Conservation (phyloP, 2,888 invertebrate species). For the Pachliopta kotzebuea region DNA sequence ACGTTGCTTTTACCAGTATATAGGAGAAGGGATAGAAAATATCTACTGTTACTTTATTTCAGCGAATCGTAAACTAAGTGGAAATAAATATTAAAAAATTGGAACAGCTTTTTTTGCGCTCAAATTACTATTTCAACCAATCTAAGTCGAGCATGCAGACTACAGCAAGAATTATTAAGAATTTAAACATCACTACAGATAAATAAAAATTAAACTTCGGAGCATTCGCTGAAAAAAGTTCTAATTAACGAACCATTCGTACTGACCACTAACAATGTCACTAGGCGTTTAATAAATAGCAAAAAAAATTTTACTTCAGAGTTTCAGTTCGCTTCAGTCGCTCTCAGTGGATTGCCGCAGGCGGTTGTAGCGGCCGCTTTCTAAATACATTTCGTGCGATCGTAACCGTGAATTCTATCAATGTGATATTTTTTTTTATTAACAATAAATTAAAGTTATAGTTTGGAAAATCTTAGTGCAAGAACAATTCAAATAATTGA, state of each 20-base stretch:
- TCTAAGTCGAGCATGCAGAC: too few species aligned
- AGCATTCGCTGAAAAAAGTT: not conserved
- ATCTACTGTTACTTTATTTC: too few species aligned
- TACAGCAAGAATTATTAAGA: too few species aligned
- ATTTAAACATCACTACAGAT: not conserved
- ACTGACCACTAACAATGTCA: conserved; percentile 17
- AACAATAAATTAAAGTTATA: not conserved
- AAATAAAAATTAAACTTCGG: not conserved
- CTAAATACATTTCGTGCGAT: conserved; percentile 3
- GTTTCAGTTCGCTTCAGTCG: conserved; percentile 20
- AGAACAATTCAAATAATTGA: not conserved
- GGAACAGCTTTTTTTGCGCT: too few species aligned
- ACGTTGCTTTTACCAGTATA: too few species aligned
- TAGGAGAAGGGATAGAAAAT: too few species aligned
- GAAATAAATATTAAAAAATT: too few species aligned
- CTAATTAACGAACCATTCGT: conserved; percentile 15
- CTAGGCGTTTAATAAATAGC: conserved; percentile 8
- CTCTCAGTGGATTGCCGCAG: conserved; percentile 12
- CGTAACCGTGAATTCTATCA: not conserved
- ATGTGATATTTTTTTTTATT: conserved; percentile 13
- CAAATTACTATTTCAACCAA: too few species aligned
- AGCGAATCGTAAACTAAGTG: too few species aligned
- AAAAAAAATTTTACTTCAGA: conserved; percentile 10
- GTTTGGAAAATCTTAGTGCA: not conserved
- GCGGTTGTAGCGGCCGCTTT: conserved; percentile 8